phyloP scores from a whole-genome alignment of 2,113 vertebrate species.

The Zapus hudsonius region DNA sequence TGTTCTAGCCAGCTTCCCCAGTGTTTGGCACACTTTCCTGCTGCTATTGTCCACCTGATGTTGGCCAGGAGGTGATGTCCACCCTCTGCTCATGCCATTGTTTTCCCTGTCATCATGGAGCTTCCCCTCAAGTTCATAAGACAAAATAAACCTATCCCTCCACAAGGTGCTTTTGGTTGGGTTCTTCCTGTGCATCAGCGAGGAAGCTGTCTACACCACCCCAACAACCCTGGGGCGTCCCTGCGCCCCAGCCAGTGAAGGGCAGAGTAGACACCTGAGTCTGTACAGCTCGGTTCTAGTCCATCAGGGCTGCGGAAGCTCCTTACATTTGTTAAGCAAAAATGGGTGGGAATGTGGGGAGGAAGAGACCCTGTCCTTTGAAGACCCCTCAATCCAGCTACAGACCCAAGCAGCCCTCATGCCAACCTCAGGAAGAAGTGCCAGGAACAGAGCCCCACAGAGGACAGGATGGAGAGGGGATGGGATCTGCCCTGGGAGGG shows the following conservation, averaged over 20 bases:
- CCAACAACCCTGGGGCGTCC: background rate
- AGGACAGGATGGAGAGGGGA: accelerated
- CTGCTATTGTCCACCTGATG: no score
- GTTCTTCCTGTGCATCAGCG: no score
- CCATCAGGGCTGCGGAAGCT: background rate
- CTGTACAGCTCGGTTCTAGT: background rate
- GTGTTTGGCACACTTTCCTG: no score
- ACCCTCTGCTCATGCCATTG: no score
- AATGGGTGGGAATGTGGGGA: background rate
- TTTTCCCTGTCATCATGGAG: no score
- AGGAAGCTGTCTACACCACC: no score
- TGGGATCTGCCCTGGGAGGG: background rate
- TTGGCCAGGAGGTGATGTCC: no score
- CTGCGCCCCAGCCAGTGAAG: background rate
- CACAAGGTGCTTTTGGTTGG: no score
- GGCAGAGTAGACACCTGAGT: background rate
- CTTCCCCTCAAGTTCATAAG: no score
- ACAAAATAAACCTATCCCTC: no score
- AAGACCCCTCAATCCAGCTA: background rate
- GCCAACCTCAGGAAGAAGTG: background rate
- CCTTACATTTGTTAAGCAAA: background rate
- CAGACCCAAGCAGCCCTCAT: background rate
- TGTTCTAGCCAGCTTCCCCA: no score
- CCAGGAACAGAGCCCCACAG: accelerated
- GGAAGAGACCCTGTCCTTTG: background rate